Evolutionary conservation across 2,888 invertebrate genomes (phyloP), one percentile per base, ranked within the genome.

Genomic region (Heteromurus nitidus): DNA sequence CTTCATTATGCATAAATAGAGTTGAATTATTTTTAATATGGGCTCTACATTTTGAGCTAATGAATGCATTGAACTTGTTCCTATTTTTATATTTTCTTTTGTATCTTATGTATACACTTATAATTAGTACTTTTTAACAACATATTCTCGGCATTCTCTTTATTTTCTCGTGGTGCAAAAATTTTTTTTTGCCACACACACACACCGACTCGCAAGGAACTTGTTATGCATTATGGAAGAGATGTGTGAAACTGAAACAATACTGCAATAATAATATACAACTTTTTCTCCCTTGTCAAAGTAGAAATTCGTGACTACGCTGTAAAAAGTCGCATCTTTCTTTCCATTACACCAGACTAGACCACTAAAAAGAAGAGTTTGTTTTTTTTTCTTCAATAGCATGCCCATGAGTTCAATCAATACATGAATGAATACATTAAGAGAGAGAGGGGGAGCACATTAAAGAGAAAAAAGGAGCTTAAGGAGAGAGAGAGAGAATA

Each of bases 341-440:
- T 60, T 44, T 44, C 44, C 11, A 13, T 26, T 44, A 11, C 47
- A 47, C 1, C 47, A 26, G 28, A 28, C 47, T 68, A 68, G 18
- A 68, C 47, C 30, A 50, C 69, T 69, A 53, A 31, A n/a, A n/a
- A n/a, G n/a, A n/a, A 47, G 47, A 47, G 47, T 47, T 47, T n/a
- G 24, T 24, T 44, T 44, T 65, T 42, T 42, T 44, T n/a, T 65
- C 3, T 5, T 20, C 28, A 16, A 62, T 11, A 42, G 44, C 53
- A 55, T 36, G 31, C 47, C 36, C 53, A 30, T 53, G 53, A 69
- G 22, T 69, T 69, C 53, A 69, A 69, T 69, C 53, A 69, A 69
- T 69, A 69, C 31, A 55, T 69, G n/a, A 69, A 69, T 69, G 69
- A 69, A n/a, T n/a, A n/a, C n/a, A n/a, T n/a, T n/a, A n/a, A n/a